Conservation (phyloP, 2,797 vertebrate species). For the Tinamus major region DNA sequence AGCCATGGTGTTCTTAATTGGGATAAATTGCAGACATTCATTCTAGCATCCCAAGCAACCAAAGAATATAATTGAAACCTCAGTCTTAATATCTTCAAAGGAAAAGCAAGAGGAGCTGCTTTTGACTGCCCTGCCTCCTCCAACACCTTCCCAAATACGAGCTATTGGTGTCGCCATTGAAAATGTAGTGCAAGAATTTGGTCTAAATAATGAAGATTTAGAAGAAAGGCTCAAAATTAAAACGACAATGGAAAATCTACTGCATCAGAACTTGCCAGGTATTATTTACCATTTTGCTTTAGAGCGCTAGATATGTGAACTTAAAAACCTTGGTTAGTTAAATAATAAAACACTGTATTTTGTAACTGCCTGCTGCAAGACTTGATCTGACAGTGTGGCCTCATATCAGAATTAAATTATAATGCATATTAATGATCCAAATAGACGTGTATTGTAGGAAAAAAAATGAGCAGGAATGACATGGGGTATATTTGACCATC, state of each 20-base stretch:
- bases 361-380: neutral
- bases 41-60: neutral
- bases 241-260: conserved; percentile 85
- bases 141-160: conserved; percentile 83
- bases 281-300: conserved; percentile 57
- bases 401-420: neutral
- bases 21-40: neutral
- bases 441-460: neutral
- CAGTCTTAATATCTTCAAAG: conserved; percentile 67
- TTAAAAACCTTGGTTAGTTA: neutral
- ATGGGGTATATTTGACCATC: neutral
- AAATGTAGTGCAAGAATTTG: conserved; percentile 84
- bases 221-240: conserved; percentile 83
- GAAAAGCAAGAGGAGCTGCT: conserved; percentile 89
- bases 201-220: conserved; percentile 85
- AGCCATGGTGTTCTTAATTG: neutral
- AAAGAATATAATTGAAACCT: neutral
- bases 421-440: neutral
- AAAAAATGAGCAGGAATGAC: neutral
- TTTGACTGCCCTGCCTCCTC: conserved; percentile 87
- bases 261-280: conserved; percentile 89
- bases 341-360: neutral
- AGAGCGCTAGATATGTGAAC: neutral
- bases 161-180: conserved; percentile 84
- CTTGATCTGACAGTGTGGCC: neutral